A percentile compares a stretch with the other conserved stretches of the same genome.
These are phyloP conservation scores for Pocota personata DNA, from an alignment of 2,888 invertebrate genomes.

Conservation along the genomic window DNA sequence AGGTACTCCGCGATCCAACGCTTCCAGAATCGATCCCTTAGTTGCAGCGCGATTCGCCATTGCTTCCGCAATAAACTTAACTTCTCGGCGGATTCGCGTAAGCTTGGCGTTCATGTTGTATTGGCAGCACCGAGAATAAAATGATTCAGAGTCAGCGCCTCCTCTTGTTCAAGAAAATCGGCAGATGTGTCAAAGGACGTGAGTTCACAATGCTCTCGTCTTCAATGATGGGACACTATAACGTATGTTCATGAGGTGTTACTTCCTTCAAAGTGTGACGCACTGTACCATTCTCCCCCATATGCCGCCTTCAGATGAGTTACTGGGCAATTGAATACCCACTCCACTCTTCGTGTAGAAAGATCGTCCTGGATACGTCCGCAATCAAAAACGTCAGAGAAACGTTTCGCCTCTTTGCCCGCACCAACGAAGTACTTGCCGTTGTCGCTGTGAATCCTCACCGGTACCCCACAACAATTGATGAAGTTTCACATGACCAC, in stretches of 20 bases:
- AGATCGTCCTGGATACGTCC: constrained; percentile 37
- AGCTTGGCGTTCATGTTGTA: too few species aligned
- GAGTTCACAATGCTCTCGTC: constrained; percentile 29
- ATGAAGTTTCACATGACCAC: too few species aligned
- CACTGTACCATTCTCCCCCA: constrained; percentile 74
- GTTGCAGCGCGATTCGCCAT: too few species aligned
- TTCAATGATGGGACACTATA: constrained; percentile 9
- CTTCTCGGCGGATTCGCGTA: too few species aligned
- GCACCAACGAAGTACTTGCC: too few species aligned
- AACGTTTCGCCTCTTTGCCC: too few species aligned
- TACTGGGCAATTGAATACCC: constrained; percentile 37
- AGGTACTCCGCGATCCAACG: too few species aligned
- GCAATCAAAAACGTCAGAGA: constrained; percentile 42
- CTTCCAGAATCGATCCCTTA: too few species aligned
- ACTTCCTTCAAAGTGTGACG: constrained; percentile 60
- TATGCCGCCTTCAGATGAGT: constrained; percentile 58
- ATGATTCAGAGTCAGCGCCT: too few species aligned
- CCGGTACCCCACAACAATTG: constrained; percentile 31
- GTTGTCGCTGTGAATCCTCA: constrained; percentile 41
- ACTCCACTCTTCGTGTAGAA: constrained; percentile 35
- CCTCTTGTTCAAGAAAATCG: too few species aligned
- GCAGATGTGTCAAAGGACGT: constrained; percentile 13
- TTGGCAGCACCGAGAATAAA: too few species aligned
- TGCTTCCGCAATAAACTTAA: too few species aligned
- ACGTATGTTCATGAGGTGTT: constrained; percentile 22